These are phyloP conservation scores for Laticauda laticaudata DNA, from an alignment of 2,113 vertebrate genomes.

Conservation along the genomic window DNA sequence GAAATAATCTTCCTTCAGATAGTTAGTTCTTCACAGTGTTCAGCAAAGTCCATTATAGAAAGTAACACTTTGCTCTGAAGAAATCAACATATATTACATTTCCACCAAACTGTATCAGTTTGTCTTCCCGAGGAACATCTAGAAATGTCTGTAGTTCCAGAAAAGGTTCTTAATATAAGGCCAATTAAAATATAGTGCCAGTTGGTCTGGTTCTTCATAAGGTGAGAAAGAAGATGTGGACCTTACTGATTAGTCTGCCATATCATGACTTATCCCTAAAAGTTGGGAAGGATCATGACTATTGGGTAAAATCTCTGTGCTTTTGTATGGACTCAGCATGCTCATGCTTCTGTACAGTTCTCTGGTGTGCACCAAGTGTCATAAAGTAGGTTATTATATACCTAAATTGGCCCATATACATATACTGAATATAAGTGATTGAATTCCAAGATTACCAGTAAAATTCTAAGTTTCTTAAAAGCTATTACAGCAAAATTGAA, in stretches of 20 bases:
- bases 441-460: conserved; percentile 13
- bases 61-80: neutral
- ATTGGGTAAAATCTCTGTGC: neutral
- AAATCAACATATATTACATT: neutral
- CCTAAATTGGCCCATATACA: neutral
- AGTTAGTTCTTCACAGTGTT: neutral
- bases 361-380: neutral
- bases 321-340: neutral
- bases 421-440: neutral
- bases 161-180: neutral
- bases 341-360: neutral
- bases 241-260: neutral
- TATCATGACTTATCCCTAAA: neutral
- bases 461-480: neutral
- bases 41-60: neutral
- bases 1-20: neutral
- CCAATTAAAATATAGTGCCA: neutral
- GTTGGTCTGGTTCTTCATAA: neutral
- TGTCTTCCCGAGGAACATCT: neutral
- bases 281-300: neutral
- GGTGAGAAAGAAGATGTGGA: neutral
- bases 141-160: neutral
- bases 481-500: neutral
- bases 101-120: neutral
- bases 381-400: neutral